phyloP scores from a whole-genome alignment of 2,113 vertebrate genomes.

The Scytalopus superciliaris region DNA sequence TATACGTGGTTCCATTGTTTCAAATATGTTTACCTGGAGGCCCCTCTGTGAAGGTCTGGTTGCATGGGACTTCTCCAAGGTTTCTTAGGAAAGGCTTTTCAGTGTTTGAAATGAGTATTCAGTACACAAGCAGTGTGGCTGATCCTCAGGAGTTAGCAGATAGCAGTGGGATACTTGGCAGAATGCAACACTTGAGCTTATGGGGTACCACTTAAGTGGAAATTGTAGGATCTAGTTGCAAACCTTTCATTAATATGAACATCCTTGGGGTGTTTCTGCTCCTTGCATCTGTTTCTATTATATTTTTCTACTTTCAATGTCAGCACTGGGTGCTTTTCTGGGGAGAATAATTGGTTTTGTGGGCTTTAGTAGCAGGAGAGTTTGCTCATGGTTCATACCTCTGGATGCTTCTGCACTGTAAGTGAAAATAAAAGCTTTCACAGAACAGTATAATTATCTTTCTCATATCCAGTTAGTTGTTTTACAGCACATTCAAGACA shows the following conservation, averaged over 20 bases:
- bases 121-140: not conserved
- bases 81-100: not conserved
- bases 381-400: not conserved
- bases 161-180: not conserved
- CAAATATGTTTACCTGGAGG: not conserved
- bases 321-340: not conserved
- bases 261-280: not conserved
- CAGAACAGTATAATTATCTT: not conserved
- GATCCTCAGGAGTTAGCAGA: not conserved
- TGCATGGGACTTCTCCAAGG: not conserved
- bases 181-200: not conserved
- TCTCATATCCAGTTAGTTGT: not conserved
- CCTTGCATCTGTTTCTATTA: not conserved
- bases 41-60: not conserved
- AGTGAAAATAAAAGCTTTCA: not conserved
- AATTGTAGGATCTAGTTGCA: not conserved
- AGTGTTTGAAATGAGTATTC: not conserved
- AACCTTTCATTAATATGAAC: not conserved
- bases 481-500: not conserved
- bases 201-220: not conserved
- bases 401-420: not conserved
- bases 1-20: rapidly evolving
- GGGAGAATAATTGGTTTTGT: not conserved
- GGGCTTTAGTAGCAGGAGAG: not conserved
- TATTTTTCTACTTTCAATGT: not conserved